Base-by-base conservation (phyloP, 2,797 vertebrate species). In the Rhynchonycteris naso region DNA sequence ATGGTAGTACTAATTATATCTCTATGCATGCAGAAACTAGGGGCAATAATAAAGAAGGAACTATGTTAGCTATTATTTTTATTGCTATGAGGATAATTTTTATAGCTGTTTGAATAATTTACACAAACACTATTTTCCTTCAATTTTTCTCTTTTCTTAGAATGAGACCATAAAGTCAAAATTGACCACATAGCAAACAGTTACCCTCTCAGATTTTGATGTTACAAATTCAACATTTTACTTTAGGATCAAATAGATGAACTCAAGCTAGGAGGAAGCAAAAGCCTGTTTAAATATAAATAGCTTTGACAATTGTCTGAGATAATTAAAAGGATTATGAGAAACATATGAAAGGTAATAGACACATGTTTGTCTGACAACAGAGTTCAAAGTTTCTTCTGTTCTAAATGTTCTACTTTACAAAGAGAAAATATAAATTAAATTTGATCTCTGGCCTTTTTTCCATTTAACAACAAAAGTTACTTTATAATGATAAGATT, bases 141-240 rank as follows among this genome's bases (percentile, higher is more conserved):
- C 21, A 74, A 33, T 56, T 94, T 74, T 90, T 75, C 35, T 81
- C 69, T 58, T 76, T 91, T 96, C 30, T 56, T 28, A 66, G 43
- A 75, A 28, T 24, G 65, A 93, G 19, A 85, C 30, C 6, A 30
- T 56, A 68, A 81, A 76, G 30, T 28, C 26, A 35, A 58, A 59
- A 43, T 16, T 87, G 66, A 93, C 16, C 22, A 33, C 24, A 43
- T 58, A 86, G 80, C 28, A 63, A 82, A 24, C 35, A 21, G 21
- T 96, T 93, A 10, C 4, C 58, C 28, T 84, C 86, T 72, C 8
- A 6, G 15, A 92, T 71, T 87, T 92, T 83, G 78, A 95, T 85
- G 81, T 92, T 86, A 89, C 84, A 95, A 97, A 97, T 96, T 79
- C 65, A 97, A 58, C 81, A 92, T 90, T 93, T 96, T 47, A 86